A percentile compares a stretch with the other conserved stretches of the same genome.
Evolutionary conservation across 2,888 invertebrate species (phyloP).

Genomic region (Asteroscopus sphinx): DNA sequence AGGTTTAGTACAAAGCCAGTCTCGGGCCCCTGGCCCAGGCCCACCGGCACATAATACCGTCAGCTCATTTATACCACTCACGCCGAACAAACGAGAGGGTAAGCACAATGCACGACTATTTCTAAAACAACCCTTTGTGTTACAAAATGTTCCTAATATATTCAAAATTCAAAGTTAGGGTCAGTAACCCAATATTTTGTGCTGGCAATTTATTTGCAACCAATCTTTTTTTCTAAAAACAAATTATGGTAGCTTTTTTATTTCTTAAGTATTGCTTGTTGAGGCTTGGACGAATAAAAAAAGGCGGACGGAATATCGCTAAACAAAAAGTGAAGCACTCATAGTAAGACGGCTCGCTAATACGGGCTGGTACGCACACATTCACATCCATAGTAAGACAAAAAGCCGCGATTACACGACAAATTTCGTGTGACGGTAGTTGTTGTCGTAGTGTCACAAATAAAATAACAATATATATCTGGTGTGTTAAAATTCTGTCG

Average conservation of each 20-base stretch:
- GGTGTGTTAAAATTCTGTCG: too few species aligned
- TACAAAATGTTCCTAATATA: slow-evolving; percentile 53
- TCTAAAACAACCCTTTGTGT: slow-evolving; percentile 58
- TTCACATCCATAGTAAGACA: too few species aligned
- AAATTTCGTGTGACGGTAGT: too few species aligned
- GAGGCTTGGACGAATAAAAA: too few species aligned
- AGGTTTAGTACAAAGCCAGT: slow-evolving; percentile 51
- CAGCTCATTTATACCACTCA: slow-evolving; percentile 48
- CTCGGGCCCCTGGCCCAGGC: slow-evolving; percentile 11
- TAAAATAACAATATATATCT: too few species aligned
- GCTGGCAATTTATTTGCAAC: slow-evolving; percentile 76
- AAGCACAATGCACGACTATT: slow-evolving; percentile 48
- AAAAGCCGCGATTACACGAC: too few species aligned
- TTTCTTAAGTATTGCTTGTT: too few species aligned
- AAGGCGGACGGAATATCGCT: too few species aligned
- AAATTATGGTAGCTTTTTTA: slow-evolving; percentile 24
- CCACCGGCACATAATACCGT: slow-evolving; percentile 25
- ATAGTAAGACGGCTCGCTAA: too few species aligned
- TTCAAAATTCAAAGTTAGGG: slow-evolving; percentile 57
- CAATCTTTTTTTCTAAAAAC: slow-evolving; percentile 62
- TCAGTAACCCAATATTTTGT: slow-evolving; percentile 69
- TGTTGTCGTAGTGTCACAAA: too few species aligned
- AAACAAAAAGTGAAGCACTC: too few species aligned
- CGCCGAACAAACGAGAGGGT: slow-evolving; percentile 41
- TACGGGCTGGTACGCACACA: too few species aligned